Evolutionary conservation across 2,797 vertebrate genomes (phyloP), one percentile per base, ranked within the genome.

Genomic region (Taenioides sp.): DNA sequence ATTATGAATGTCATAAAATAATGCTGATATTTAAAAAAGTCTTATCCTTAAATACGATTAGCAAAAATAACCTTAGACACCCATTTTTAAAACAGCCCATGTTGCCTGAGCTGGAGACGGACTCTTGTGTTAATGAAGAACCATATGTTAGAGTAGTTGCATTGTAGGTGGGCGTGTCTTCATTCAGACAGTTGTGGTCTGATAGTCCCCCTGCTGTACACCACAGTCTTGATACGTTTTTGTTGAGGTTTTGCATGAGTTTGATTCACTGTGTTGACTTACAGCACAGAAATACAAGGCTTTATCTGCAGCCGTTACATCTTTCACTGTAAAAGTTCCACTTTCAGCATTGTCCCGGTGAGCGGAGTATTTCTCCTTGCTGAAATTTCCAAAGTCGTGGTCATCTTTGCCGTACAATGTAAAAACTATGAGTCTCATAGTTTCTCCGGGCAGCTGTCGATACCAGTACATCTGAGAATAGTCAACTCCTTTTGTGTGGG

Each of bases 241-340:
- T 75, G 68, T 69, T 34, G 27, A 70, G 49, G 28, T n/a, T 7
- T n/a, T 23, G 25, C 59, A 61, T 61, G 6, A 34, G 6, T 61
- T 61, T 64, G n/a, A 14, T 43, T 28, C 65, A 66, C 11, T 66
- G 65, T 66, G 65, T 66, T 52, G 7, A 11, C 65, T 66, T 47
- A 66, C 65, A 47, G 65, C 65, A 28, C 65, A 66, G 43, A 66
- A 66, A 66, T 66, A 66, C 65, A 66, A 5, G 40, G 43, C 65
- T 66, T 52, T 28, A 66, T 66, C 65, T 28, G 22, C 65, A 49
- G 49, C 14, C 0, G 47, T 52, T 28, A 2, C 27, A 28, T 2
- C 27, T 28, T 28, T 66, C 47, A 66, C 65, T 17, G 65, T 66
- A 49, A 66, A 66, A 0, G 47, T 66, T 17, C 65, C 65, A 5